Base-by-base conservation (phyloP, 2,888 invertebrate species). In the Diadromus collaris region DNA sequence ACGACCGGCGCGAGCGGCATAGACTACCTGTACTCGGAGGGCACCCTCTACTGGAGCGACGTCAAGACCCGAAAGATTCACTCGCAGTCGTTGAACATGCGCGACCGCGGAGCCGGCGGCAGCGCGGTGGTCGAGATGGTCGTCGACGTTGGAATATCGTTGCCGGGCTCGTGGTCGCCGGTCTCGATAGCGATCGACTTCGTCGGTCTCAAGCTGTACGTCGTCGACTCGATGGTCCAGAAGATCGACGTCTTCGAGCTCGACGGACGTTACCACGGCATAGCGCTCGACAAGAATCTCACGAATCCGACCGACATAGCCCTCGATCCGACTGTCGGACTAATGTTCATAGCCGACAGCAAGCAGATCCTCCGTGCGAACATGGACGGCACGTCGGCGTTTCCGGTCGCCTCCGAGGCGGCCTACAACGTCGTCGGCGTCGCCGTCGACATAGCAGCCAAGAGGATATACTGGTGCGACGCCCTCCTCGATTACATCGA, bases 381-480 rank as follows among this genome's bases (percentile, higher is more conserved):
- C 87, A 98, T 99, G 98, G 98, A 98, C 89, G 98, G 98, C 3
- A 96, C 97, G 0, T 94, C 95, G 86, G 93, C 95, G 0, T 93
- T 94, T 58, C 95, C 97, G 0, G 95, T 99, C 48, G 96, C 98
- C 0, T 95, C 96, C 0, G 97, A 97, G 87, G 98, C 98, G 0
- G 96, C 98, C 0, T 97, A 98, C 90, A 97, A 97, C 90, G 98
- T 98, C 0, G 96, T 97, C 1, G 98, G 98, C 4, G 94, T 99
- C 10, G 94, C 98, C 0, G 95, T 98, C 0, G 99, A 99, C 91
- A 95, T 96, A n/a, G 95, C 97, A 29, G 95, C 96, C 0, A 95
- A 96, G 86, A 92, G 99, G 65, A 95, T 99, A 7, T 99, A 97
- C 91, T 99, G 99, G 98, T 98, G 98, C 87, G 99, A 99, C 90